Evolutionary conservation across 2,888 invertebrate species (phyloP).

Genomic region (Drosophila buzzatii): DNA sequence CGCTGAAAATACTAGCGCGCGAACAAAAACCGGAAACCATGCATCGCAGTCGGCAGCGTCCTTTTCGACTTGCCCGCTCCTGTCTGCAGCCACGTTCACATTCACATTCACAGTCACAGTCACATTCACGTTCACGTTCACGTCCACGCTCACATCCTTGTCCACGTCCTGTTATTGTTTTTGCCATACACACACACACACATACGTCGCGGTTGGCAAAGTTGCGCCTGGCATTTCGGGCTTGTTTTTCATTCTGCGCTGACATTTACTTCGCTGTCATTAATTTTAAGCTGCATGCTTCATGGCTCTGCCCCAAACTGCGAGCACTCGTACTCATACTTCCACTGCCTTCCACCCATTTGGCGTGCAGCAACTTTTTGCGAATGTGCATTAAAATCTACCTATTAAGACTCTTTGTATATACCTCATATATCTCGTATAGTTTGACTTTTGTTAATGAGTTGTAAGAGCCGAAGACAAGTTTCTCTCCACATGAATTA

Average conservation of each 20-base stretch:
- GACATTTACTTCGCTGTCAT: constrained; percentile 76
- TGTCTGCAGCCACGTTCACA: background rate
- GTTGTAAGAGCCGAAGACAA: background rate
- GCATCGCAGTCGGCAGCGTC: constrained; percentile 47
- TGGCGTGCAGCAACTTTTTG: constrained; percentile 5
- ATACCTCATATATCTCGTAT: constrained; percentile 5
- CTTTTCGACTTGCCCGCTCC: constrained; percentile 18
- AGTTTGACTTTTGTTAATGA: constrained; percentile 1
- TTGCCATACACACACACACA: constrained; percentile 50
- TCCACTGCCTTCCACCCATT: constrained; percentile 18
- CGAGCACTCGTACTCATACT: constrained; percentile 22
- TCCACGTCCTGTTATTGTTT: constrained; percentile 69
- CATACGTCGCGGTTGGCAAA: constrained; percentile 66
- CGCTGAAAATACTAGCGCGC: constrained; percentile 69
- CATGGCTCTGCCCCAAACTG: constrained; percentile 32
- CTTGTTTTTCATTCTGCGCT: constrained; percentile 72
- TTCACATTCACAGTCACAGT: background rate
- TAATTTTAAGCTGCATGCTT: constrained; percentile 75
- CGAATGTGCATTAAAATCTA: constrained; percentile 11
- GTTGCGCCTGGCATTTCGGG: constrained; percentile 61
- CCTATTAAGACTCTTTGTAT: constrained; percentile 7
- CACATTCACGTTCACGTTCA: background rate
- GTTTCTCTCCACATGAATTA: background rate
- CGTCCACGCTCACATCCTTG: too few species aligned
- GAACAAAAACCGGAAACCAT: constrained; percentile 80